Percentiles rank a stretch among this genome's conserved stretches.
Evolutionary conservation across 1,140 invertebrate genomes (phyloP).

Genomic region (Spodoptera frugiperda): DNA sequence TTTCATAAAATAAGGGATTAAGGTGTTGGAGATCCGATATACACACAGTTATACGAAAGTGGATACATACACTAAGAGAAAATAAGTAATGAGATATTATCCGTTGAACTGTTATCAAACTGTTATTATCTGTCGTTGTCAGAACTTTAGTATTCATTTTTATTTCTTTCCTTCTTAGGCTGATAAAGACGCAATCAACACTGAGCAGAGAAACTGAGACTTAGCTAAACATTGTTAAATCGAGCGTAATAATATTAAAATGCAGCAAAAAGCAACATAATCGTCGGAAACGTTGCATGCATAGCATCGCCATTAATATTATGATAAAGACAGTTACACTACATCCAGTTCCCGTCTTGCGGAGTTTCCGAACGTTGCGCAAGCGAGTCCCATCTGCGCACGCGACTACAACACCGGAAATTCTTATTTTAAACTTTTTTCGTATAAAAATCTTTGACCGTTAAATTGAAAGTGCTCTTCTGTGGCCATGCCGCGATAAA

Average conservation of each 20-base stretch:
- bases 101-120: too few relatives aligned
- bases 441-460: slow-evolving; percentile 7
- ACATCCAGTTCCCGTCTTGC: slow-evolving; percentile 56
- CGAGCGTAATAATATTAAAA: slow-evolving; percentile 11
- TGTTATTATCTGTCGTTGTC: too few relatives aligned
- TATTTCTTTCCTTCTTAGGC: too few relatives aligned
- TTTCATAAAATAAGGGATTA: slow-evolving; percentile 21
- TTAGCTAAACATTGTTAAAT: slow-evolving; percentile 8
- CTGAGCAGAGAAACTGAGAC: not conserved
- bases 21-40: too few relatives aligned
- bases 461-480: slow-evolving; percentile 6
- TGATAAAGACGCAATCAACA: too few relatives aligned
- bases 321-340: slow-evolving; percentile 52
- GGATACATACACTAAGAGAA: too few relatives aligned
- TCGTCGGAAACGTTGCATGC: slow-evolving; percentile 55
- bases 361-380: slow-evolving; percentile 58
- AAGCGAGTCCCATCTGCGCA: slow-evolving; percentile 54
- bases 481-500: not conserved
- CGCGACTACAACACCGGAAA: slow-evolving; percentile 59
- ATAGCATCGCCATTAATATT: slow-evolving; percentile 44
- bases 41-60: too few relatives aligned
- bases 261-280: slow-evolving; percentile 40
- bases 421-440: slow-evolving; percentile 20
- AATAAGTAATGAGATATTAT: too few relatives aligned
- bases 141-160: too few relatives aligned